Evolutionary conservation across 2,888 invertebrate species (phyloP).

Genomic region (Xestobium rufovillosum): DNA sequence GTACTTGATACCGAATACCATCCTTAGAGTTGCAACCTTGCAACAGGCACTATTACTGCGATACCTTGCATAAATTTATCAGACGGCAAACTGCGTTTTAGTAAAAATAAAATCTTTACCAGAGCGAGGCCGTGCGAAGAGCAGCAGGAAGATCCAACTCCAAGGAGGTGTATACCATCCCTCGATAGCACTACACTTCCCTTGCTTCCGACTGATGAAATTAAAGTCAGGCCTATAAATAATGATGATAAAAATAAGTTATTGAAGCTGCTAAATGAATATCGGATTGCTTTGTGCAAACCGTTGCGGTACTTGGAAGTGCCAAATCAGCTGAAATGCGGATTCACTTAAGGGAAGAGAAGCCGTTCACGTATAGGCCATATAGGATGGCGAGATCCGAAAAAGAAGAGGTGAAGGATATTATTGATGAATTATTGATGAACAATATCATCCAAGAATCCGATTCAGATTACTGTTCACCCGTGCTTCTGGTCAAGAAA

Average conservation of each 20-base stretch:
- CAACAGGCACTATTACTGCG: constrained; percentile 4
- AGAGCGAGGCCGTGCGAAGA: constrained; percentile 17
- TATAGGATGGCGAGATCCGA: constrained; percentile 22
- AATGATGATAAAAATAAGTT: no score
- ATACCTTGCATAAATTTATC: constrained; percentile 17
- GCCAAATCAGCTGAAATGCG: constrained; percentile 18
- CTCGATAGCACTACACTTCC: no score
- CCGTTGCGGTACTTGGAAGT: constrained; percentile 18
- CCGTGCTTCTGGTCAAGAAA: constrained; percentile 22
- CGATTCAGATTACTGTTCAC: constrained; percentile 21
- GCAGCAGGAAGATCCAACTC: no score
- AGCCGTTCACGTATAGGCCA: constrained; percentile 21
- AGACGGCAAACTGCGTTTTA: constrained; percentile 10
- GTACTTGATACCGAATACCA: constrained; percentile 11
- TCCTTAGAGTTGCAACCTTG: constrained; percentile 8
- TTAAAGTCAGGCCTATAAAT: no score
- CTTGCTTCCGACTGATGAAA: no score
- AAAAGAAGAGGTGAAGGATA: constrained; percentile 18
- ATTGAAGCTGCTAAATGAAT: no score
- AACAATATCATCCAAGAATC: constrained; percentile 21
- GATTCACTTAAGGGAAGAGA: constrained; percentile 19
- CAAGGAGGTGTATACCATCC: no score
- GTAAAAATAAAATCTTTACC: constrained; percentile 11
- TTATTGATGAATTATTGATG: constrained; percentile 18
- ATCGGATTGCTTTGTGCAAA: constrained; percentile 20